phyloP scores from a whole-genome alignment of 2,113 vertebrate genomes.

The Coptodon rendalli region DNA sequence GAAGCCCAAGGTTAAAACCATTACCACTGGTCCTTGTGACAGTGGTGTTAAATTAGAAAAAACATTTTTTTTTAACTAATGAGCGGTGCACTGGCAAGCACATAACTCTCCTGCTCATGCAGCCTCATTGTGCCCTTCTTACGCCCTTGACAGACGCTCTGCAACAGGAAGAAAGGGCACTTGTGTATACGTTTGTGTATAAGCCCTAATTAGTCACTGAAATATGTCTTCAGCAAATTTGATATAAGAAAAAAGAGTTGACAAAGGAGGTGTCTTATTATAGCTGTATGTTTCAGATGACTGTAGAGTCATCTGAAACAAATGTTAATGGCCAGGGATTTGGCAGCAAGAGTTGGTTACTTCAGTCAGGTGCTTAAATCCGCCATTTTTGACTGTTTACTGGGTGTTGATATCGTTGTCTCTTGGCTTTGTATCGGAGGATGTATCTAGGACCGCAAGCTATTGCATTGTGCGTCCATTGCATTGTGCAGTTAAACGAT shows the following conservation, averaged over 20 bases:
- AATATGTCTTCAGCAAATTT: conserved; percentile 24
- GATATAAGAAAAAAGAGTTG: conserved; percentile 30
- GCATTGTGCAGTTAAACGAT: too few relatives aligned
- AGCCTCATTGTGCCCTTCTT: conserved; percentile 40
- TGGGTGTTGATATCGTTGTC: too few relatives aligned
- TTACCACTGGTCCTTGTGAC: conserved; percentile 18
- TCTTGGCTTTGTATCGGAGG: too few relatives aligned
- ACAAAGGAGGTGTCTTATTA: conserved; percentile 5
- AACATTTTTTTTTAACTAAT: conserved; percentile 19
- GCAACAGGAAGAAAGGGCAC: conserved; percentile 17
- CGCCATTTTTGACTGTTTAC: too few relatives aligned
- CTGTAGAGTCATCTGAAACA: neutral
- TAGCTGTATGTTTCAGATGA: neutral
- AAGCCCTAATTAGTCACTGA: conserved; percentile 41
- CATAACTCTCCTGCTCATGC: conserved; percentile 13
- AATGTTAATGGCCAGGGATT: neutral
- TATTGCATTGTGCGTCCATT: too few relatives aligned
- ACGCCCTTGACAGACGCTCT: conserved; percentile 34
- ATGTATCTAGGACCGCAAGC: too few relatives aligned
- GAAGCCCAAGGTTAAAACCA: neutral
- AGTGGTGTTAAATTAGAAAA: conserved; percentile 13
- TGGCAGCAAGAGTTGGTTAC: neutral
- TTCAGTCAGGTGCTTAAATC: neutral
- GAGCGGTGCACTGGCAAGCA: conserved; percentile 23
- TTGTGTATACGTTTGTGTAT: neutral